phyloP scores from a whole-genome alignment of 2,888 invertebrate species.

The Sinodicranocentrus sp. region DNA sequence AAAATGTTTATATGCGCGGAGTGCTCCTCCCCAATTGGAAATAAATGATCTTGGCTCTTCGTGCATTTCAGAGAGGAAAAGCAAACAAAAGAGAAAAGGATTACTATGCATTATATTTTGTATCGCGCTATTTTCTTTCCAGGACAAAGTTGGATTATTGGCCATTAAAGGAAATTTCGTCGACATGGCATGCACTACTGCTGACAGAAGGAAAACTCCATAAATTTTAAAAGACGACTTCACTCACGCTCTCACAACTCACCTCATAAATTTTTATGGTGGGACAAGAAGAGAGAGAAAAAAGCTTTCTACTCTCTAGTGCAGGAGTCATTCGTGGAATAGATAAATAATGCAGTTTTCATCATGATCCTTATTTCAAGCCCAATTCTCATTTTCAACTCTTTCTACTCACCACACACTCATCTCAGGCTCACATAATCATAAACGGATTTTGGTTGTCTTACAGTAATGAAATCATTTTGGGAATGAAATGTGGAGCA shows the following conservation, averaged over 20 bases:
- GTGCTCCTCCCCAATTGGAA: not conserved
- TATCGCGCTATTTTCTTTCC: no score
- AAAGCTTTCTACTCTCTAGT: no score
- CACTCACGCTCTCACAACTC: no score
- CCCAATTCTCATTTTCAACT: constrained; percentile 4
- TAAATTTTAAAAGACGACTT: no score
- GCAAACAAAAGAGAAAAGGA: not conserved
- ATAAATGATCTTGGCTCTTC: constrained; percentile 2
- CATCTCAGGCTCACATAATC: constrained; percentile 1
- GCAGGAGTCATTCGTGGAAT: not conserved
- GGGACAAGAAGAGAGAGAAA: no score
- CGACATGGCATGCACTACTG: no score
- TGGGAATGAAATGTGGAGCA: constrained; percentile 13
- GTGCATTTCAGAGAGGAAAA: not conserved
- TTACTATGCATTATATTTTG: not conserved
- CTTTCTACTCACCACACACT: not conserved
- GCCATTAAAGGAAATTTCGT: not conserved
- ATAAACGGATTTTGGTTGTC: constrained; percentile 7
- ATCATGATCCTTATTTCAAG: not conserved
- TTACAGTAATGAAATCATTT: not conserved
- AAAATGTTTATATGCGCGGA: not conserved
- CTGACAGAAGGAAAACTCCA: no score
- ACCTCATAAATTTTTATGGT: no score
- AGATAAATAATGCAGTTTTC: constrained; percentile 7
- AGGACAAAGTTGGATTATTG: not conserved